A percentile compares a stretch with the other conserved stretches of the same genome.
Conservation (phyloP, 2,113 vertebrate species). For the Vombatus ursinus region DNA sequence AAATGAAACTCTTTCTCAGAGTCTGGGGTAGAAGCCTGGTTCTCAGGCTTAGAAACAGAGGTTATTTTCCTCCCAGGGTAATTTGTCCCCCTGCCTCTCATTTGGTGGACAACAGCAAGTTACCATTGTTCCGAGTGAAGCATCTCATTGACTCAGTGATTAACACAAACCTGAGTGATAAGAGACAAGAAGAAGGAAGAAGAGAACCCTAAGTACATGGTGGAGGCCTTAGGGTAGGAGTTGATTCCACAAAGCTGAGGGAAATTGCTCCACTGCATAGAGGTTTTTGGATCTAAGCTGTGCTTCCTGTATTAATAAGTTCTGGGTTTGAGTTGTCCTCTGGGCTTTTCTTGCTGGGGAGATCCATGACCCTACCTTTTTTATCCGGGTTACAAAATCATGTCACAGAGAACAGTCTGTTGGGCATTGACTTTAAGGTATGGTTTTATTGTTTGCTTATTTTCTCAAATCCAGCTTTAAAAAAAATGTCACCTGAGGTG, state of each 20-base stretch:
- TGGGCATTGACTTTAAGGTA: conserved; percentile 51
- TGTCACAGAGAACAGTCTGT: conserved; percentile 42
- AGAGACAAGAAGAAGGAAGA: background rate
- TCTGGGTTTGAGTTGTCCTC: background rate
- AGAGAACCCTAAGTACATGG: background rate
- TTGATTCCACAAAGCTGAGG: background rate
- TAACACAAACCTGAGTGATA: conserved; percentile 43
- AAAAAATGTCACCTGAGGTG: conserved; percentile 75
- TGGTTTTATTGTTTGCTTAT: conserved; percentile 71
- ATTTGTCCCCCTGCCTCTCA: background rate
- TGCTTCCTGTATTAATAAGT: background rate
- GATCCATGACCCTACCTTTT: background rate
- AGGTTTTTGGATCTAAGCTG: background rate
- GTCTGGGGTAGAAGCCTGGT: background rate
- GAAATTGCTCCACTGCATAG: background rate
- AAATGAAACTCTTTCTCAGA: background rate
- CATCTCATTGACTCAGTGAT: background rate
- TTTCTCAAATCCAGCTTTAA: conserved; percentile 70
- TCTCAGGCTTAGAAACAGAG: background rate
- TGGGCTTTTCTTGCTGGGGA: background rate
- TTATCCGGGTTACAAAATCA: background rate
- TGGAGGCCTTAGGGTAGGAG: background rate
- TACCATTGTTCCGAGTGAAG: background rate
- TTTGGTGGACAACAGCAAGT: background rate
- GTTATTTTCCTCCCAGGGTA: background rate